phyloP scores from a whole-genome alignment of 2,888 invertebrate genomes.

The Pyralis farinalis region DNA sequence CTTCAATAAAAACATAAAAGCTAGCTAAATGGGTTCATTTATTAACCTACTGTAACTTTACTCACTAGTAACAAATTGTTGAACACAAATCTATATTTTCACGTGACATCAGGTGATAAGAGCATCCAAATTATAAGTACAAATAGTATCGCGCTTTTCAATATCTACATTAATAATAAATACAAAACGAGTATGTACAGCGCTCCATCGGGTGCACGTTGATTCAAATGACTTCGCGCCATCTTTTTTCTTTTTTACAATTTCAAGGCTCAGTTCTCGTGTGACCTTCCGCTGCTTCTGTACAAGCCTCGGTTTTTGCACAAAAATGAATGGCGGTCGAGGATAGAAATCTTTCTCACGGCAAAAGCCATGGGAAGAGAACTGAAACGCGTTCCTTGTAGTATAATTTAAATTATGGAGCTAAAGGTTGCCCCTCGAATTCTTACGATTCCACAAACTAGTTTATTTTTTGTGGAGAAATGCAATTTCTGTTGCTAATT shows the following conservation, averaged over 20 bases:
- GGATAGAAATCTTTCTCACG: constrained; percentile 77
- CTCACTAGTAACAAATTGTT: too few species aligned
- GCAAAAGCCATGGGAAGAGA: constrained; percentile 58
- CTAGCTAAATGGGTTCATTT: too few species aligned
- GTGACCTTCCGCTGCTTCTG: constrained; percentile 65
- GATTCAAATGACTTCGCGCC: constrained; percentile 19
- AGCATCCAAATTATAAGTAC: too few species aligned
- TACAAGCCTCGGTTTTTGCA: constrained; percentile 57
- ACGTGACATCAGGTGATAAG: too few species aligned
- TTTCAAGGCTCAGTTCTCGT: constrained; percentile 56
- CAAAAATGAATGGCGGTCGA: constrained; percentile 59
- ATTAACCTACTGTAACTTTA: too few species aligned
- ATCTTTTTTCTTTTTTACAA: constrained; percentile 33
- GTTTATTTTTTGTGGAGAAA: not conserved
- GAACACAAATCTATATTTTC: too few species aligned
- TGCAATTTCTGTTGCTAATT: too few species aligned
- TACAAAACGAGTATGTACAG: not conserved
- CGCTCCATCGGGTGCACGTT: constrained; percentile 9
- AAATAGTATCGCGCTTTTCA: too few species aligned
- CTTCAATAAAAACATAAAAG: too few species aligned
- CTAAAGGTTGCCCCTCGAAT: constrained; percentile 17
- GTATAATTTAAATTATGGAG: constrained; percentile 15
- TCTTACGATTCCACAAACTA: constrained; percentile 4
- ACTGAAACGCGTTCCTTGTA: constrained; percentile 29
- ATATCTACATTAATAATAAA: too few species aligned